phyloP scores from a whole-genome alignment of 2,797 vertebrate species.

The Mormyrops attenuatus region DNA sequence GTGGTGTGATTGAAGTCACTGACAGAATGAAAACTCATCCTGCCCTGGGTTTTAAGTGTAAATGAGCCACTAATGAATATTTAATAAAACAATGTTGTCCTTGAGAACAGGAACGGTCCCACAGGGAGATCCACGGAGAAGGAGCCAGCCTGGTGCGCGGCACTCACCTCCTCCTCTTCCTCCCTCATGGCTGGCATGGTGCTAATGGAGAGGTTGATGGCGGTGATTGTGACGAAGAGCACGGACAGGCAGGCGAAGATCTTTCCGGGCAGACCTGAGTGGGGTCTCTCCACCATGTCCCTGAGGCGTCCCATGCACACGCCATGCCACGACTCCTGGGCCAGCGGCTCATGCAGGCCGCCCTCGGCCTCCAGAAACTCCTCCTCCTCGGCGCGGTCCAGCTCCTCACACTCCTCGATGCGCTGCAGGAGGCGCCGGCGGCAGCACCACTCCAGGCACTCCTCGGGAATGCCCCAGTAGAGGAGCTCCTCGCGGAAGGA shows the following conservation, averaged over 20 bases:
- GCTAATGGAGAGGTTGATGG: constrained; percentile 94
- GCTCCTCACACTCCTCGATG: constrained; percentile 84
- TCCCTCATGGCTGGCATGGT: constrained; percentile 93
- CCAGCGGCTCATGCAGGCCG: constrained; percentile 32
- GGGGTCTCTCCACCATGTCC: constrained; percentile 97
- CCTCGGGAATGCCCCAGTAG: constrained; percentile 97
- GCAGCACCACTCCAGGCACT: constrained; percentile 92
- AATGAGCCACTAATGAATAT: background rate
- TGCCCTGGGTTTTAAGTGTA: background rate
- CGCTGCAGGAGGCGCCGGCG: constrained; percentile 85
- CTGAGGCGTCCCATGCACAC: constrained; percentile 82
- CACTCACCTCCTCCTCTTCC: constrained; percentile 90
- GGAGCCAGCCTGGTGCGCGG: background rate
- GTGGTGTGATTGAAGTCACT: background rate
- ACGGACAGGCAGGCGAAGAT: constrained; percentile 96
- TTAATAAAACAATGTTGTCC: background rate
- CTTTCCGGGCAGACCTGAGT: constrained; percentile 94
- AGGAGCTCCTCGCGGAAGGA: constrained; percentile 95
- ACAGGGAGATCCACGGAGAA: background rate
- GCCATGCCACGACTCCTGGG: constrained; percentile 61
- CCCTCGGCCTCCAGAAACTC: constrained; percentile 53
- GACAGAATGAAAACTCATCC: background rate
- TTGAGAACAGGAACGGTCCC: background rate
- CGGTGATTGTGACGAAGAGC: constrained; percentile 94
- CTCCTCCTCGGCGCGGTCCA: constrained; percentile 75